phyloP scores from a whole-genome alignment of 2,888 invertebrate species.

The Caenorhabditis sinica region DNA sequence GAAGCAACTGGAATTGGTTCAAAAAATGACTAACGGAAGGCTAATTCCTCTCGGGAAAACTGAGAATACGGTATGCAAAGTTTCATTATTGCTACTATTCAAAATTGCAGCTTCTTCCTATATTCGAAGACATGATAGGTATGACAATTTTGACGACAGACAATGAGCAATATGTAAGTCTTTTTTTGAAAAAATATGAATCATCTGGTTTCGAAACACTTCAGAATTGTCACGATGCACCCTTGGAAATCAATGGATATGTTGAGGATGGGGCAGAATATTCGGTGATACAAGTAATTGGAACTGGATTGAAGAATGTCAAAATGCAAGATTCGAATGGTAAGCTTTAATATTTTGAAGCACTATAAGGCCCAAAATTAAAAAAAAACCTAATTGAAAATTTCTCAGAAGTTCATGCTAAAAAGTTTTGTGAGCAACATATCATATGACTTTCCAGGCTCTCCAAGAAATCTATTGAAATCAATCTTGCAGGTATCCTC shows the following conservation, averaged over 20 bases:
- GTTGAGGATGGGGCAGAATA: constrained; percentile 28
- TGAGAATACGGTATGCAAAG: constrained; percentile 28
- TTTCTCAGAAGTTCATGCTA: no score
- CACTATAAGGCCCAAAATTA: no score
- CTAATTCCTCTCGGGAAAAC: constrained; percentile 39
- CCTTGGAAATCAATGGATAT: constrained; percentile 33
- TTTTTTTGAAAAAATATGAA: background rate
- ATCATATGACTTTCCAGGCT: no score
- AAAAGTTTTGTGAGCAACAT: no score
- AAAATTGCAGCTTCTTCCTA: constrained; percentile 3
- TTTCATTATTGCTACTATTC: background rate
- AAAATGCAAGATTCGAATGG: constrained; percentile 40
- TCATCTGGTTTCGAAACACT: background rate
- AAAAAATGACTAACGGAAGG: constrained; percentile 53
- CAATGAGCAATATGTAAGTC: constrained; percentile 46
- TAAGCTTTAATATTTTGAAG: no score
- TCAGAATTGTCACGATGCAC: constrained; percentile 36
- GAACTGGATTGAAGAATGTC: constrained; percentile 38
- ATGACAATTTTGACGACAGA: constrained; percentile 38
- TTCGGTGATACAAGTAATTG: constrained; percentile 44
- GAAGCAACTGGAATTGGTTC: constrained; percentile 48
- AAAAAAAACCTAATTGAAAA: no score
- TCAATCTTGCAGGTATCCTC: constrained; percentile 2
- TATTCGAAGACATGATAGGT: constrained; percentile 12
- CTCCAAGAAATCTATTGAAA: no score